A percentile compares a stretch with the other conserved stretches of the same genome.
Conservation (phyloP, 2,113 vertebrate species). For the Solenodon paradoxus region DNA sequence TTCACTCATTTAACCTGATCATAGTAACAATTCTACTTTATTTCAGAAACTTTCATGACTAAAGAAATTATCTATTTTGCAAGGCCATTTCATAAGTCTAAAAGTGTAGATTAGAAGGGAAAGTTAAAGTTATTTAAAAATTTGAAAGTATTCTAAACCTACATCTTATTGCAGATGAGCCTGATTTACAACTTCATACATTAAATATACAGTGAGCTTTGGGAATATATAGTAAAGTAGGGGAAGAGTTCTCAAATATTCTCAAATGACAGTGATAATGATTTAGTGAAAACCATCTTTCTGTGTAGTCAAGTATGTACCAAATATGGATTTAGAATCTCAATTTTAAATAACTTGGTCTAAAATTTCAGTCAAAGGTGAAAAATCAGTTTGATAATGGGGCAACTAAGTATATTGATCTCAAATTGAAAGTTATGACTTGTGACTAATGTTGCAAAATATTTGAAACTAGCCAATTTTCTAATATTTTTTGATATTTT, state of each 20-base stretch:
- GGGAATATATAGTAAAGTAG: not conserved
- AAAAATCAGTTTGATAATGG: not conserved
- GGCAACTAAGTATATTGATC: not conserved
- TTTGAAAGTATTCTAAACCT: not conserved
- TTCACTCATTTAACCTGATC: not conserved
- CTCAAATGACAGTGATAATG: not conserved
- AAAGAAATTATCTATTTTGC: not conserved
- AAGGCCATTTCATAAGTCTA: not conserved
- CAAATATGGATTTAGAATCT: not conserved
- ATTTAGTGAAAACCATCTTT: not conserved
- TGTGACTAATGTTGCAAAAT: not conserved
- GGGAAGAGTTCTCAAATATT: not conserved
- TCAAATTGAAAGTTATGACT: not conserved
- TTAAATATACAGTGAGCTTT: not conserved
- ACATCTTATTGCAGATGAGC: not conserved
- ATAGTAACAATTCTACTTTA: not conserved
- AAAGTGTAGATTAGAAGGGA: not conserved
- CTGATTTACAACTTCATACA: not conserved
- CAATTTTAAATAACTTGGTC: not conserved
- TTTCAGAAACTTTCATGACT: not conserved
- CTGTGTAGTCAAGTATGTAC: not conserved
- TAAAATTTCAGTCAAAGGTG: not conserved
- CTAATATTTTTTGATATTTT: too few relatives aligned
- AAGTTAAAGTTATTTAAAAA: not conserved
- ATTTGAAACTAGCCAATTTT: not conserved